These are phyloP conservation scores for Xestia c-nigrum DNA, from an alignment of 2,888 invertebrate genomes.

Conservation along the genomic window DNA sequence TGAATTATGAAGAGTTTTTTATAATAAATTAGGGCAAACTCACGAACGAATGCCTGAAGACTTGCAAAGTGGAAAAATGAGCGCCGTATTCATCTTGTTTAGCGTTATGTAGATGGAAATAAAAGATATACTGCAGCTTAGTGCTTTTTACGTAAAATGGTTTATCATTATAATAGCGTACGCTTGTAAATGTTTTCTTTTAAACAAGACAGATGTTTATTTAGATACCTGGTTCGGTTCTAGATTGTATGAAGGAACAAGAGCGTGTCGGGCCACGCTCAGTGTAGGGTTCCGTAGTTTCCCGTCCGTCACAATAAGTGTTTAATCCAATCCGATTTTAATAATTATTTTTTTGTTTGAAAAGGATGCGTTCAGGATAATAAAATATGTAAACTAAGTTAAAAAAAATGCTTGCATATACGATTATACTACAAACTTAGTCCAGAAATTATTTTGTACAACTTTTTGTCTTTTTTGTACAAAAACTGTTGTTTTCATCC, in stretches of 20 bases:
- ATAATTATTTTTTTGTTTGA: too few relatives aligned
- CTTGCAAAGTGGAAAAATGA: conserved; percentile 55
- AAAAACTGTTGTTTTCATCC: too few relatives aligned
- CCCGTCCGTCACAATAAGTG: too few relatives aligned
- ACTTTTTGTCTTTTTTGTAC: too few relatives aligned
- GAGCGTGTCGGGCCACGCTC: too few relatives aligned
- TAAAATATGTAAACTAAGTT: too few relatives aligned
- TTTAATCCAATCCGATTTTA: too few relatives aligned
- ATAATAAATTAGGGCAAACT: conserved; percentile 61
- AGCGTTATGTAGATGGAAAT: conserved; percentile 28
- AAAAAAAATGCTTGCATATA: too few relatives aligned
- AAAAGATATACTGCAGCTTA: conserved; percentile 13
- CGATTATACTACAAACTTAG: too few relatives aligned
- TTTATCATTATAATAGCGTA: neutral
- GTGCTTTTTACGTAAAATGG: neutral
- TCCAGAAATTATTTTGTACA: too few relatives aligned
- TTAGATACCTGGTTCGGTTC: neutral
- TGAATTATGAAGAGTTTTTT: conserved; percentile 60
- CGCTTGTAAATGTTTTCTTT: neutral
- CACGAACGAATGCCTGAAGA: conserved; percentile 42
- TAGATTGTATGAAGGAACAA: neutral
- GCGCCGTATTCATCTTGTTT: conserved; percentile 45
- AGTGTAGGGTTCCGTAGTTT: too few relatives aligned
- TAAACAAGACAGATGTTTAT: neutral
- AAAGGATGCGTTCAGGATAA: too few relatives aligned